Evolutionary conservation across 23 tunicate genomes (phyloP), one percentile per base, ranked within the genome.

Genomic region (Aplidium turbinatum): DNA sequence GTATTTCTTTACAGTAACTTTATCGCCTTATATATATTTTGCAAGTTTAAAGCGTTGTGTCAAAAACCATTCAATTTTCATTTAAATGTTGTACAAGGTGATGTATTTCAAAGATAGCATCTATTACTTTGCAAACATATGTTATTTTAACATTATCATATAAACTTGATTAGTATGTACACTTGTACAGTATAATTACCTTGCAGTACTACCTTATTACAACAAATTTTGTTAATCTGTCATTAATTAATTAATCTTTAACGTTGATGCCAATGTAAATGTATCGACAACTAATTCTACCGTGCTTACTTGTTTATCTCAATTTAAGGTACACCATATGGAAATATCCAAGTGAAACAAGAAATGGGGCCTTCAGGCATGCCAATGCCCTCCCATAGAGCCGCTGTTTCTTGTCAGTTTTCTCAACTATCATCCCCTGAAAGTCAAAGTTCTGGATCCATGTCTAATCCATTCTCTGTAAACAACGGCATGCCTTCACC

Each of bases 371-470:
- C 90, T 34, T 46, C 68, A 4, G 55, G 48, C 13, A 0, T 68
- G 64, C 39, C 51, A 26, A 23, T 76, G 52, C 54, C 81, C 0
- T 11, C 20, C 16, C 60, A 64, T 2, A 63, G 80, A 57, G 31
- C 20, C 26, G 57, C 89, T 0, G 35, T 35, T 11, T 38, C 78
- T 23, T 45, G 78, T 0, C 96, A 89, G 51, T 85, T 56, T 35
- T 72, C 87, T 2, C 96, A 89, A 57, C 70, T 89, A 1, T 81
- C 96, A 1, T 89, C 96, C 11, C 51, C 89, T 3, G 96, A 82
- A 32, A 71, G 66, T 26, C 75, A 61, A n/a, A 25, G 54, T 11
- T 21, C 60, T 0, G 45, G 47, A 5, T 2, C 40, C 18, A 56
- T 75, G 68, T 33, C 70, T 16, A 81, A 81, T 63, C 64, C 77